Percentiles rank a stretch among this genome's conserved stretches.
These are phyloP conservation scores for Phortica okadai DNA, from an alignment of 2,888 invertebrate species.

Conservation along the genomic window DNA sequence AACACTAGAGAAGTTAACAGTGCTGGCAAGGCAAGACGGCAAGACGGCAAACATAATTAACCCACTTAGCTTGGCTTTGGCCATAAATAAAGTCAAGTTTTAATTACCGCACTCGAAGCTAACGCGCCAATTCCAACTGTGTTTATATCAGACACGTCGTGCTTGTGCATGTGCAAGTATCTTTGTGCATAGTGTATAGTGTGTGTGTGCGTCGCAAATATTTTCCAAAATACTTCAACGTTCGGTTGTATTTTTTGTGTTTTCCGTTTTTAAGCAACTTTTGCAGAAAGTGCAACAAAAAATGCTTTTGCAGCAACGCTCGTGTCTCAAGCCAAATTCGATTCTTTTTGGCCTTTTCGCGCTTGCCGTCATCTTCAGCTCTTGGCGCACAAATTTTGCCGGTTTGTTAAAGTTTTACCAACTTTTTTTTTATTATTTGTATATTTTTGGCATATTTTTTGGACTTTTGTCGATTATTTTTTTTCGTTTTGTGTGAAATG, in stretches of 20 bases:
- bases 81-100: conserved; percentile 27
- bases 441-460: conserved; percentile 44
- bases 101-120: conserved; percentile 22
- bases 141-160: not conserved
- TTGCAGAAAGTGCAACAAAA: conserved; percentile 5
- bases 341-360: conserved; percentile 16
- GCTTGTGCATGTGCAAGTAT: not conserved
- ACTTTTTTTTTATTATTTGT: conserved; percentile 26
- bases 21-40: no score
- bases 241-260: not conserved
- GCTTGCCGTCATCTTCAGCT: conserved; percentile 38
- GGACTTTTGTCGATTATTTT: conserved; percentile 35
- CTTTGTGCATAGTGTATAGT: not conserved
- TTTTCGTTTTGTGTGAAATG: conserved; percentile 13
- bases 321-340: not conserved
- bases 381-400: conserved; percentile 60
- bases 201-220: conserved; percentile 10
- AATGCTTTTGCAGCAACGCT: conserved; percentile 18
- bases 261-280: not conserved
- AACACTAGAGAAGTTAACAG: conserved; percentile 15
- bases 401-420: conserved; percentile 58
- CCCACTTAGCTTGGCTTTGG: conserved; percentile 36
- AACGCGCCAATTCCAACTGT: not conserved
- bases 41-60: conserved; percentile 35
- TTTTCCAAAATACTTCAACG: no score